Evolutionary conservation across 2,888 invertebrate genomes (phyloP).

Genomic region (Synergus laeviventris): DNA sequence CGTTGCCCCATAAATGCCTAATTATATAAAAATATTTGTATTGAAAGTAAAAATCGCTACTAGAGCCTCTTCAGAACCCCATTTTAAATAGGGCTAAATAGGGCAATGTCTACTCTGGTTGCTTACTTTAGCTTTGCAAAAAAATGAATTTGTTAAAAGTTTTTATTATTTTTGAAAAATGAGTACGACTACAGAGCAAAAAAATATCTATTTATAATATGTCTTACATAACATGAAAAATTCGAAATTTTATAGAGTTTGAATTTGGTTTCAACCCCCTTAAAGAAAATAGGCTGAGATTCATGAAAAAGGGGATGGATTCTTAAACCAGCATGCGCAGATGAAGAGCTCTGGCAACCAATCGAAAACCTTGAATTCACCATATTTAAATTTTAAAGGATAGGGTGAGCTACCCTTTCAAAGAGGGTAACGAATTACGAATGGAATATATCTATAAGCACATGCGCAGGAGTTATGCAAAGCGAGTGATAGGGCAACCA

Average conservation of each 20-base stretch:
- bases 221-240: no score
- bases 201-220: not conserved
- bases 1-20: no score
- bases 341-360: not conserved
- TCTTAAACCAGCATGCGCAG: not conserved
- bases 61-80: no score
- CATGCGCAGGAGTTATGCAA: conserved; percentile 68
- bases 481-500: conserved; percentile 57
- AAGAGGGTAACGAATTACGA: conserved; percentile 23
- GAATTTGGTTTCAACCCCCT: not conserved
- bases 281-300: not conserved
- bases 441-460: conserved; percentile 45
- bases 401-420: conserved; percentile 37
- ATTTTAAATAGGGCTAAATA: no score
- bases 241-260: no score
- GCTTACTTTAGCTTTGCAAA: no score
- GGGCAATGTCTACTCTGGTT: no score
- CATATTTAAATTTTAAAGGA: conserved; percentile 28
- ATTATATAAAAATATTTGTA: no score
- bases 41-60: no score
- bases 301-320: not conserved
- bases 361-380: not conserved
- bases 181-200: not conserved
- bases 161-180: no score
- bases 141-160: no score